Percentiles rank a stretch among this genome's conserved stretches.
Conservation (phyloP, 2,888 invertebrate genomes). For the Beris morrisii region DNA sequence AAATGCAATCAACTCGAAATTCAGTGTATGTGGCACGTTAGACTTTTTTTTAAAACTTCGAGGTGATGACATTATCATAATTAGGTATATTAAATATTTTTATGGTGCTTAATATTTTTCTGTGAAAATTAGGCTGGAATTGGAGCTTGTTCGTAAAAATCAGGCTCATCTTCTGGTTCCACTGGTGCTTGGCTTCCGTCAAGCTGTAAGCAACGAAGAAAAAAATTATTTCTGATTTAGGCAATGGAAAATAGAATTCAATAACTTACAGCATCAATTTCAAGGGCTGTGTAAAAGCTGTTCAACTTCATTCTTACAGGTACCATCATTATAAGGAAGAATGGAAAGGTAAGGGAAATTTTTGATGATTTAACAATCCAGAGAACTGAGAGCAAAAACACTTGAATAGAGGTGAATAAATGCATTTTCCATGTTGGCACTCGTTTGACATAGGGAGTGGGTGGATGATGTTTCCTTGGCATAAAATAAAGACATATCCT, state of each 20-base stretch:
- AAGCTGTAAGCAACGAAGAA: conserved; percentile 60
- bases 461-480: conserved; percentile 95
- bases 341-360: conserved; percentile 89
- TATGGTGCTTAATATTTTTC: neutral
- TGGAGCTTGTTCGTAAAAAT: conserved; percentile 91
- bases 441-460: conserved; percentile 83
- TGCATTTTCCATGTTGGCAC: conserved; percentile 92
- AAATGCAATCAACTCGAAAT: neutral
- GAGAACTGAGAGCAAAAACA: conserved; percentile 73
- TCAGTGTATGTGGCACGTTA: too few relatives aligned
- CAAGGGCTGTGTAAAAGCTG: conserved; percentile 75
- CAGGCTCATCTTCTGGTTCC: conserved; percentile 85
- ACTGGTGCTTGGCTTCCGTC: conserved; percentile 82
- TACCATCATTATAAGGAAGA: conserved; percentile 89
- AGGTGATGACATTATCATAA: too few relatives aligned
- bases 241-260: conserved; percentile 32
- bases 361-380: conserved; percentile 90
- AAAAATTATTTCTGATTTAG: neutral
- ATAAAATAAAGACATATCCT: conserved; percentile 84
- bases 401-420: conserved; percentile 83
- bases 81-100: neutral
- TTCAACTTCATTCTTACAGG: conserved; percentile 77
- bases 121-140: conserved; percentile 65
- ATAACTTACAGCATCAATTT: conserved; percentile 78
- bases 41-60: too few relatives aligned